Evolutionary conservation across 2,888 invertebrate genomes (phyloP).

Genomic region (Willowsia nigromaculata): DNA sequence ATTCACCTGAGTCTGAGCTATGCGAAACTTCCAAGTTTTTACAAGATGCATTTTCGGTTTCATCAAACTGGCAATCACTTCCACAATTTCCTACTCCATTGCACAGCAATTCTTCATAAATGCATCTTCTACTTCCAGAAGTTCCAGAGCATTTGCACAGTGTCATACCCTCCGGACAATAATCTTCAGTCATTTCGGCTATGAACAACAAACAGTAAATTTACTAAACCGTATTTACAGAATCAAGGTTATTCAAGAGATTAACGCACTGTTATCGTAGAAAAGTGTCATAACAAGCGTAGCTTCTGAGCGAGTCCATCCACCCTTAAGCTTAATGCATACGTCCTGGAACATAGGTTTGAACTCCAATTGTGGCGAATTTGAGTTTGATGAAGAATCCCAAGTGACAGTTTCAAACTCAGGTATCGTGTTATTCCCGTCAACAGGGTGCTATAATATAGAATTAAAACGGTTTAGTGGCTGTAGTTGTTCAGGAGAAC

Average conservation of each 20-base stretch:
- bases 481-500: too few relatives aligned
- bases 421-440: neutral
- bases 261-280: neutral
- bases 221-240: too few relatives aligned
- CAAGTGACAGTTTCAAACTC: neutral
- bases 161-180: slow-evolving; percentile 9
- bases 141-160: neutral
- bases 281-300: neutral
- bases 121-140: neutral
- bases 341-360: neutral
- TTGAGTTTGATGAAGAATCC: neutral
- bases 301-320: neutral
- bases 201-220: neutral
- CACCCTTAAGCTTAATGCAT: neutral
- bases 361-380: neutral
- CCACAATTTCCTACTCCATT: slow-evolving; percentile 49
- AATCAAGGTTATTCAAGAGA: neutral
- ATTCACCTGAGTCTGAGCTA: neutral
- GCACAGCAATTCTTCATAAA: slow-evolving; percentile 22
- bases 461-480: neutral
- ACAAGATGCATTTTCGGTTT: neutral
- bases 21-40: neutral
- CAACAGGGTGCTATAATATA: neutral
- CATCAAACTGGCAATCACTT: neutral
- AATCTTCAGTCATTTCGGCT: neutral